Conservation (phyloP, 2,113 vertebrate genomes). For the Oncorhynchus masou region DNA sequence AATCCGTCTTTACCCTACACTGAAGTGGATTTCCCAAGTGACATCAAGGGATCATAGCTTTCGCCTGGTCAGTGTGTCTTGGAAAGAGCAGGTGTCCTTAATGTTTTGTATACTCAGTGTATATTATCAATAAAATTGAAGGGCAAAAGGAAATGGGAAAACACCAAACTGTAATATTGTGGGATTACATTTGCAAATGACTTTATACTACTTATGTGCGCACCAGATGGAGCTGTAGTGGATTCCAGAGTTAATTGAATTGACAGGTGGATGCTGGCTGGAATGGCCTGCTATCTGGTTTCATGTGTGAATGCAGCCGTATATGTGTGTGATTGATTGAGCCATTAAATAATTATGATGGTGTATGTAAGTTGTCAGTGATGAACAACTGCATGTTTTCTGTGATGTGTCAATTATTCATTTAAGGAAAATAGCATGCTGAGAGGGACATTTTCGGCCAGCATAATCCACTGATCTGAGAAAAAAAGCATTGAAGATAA, state of each 20-base stretch:
- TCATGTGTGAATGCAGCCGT: constrained; percentile 47
- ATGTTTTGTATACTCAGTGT: too few species aligned
- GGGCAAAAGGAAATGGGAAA: neutral
- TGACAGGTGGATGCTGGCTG: constrained; percentile 42
- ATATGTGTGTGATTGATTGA: constrained; percentile 61
- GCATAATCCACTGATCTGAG: neutral
- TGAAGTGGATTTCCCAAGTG: too few species aligned
- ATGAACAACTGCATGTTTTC: constrained; percentile 50
- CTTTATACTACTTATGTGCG: constrained; percentile 25
- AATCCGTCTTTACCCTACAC: too few species aligned
- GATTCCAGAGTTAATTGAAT: constrained; percentile 45
- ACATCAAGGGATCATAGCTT: too few species aligned
- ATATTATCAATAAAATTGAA: too few species aligned
- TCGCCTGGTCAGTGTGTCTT: too few species aligned
- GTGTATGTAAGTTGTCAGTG: constrained; percentile 55
- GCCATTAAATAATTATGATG: constrained; percentile 62
- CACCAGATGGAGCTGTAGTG: constrained; percentile 64
- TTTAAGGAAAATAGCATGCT: constrained; percentile 34
- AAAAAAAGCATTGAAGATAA: constrained; percentile 20
- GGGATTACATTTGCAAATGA: too few species aligned
- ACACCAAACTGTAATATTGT: neutral
- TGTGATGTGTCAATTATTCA: constrained; percentile 30
- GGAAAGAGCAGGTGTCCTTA: too few species aligned
- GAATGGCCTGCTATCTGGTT: constrained; percentile 52
- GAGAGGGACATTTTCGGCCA: neutral